A percentile compares a stretch with the other conserved stretches of the same genome.
Evolutionary conservation across 2,888 invertebrate genomes (phyloP).

Genomic region (Adelognathus sp.): DNA sequence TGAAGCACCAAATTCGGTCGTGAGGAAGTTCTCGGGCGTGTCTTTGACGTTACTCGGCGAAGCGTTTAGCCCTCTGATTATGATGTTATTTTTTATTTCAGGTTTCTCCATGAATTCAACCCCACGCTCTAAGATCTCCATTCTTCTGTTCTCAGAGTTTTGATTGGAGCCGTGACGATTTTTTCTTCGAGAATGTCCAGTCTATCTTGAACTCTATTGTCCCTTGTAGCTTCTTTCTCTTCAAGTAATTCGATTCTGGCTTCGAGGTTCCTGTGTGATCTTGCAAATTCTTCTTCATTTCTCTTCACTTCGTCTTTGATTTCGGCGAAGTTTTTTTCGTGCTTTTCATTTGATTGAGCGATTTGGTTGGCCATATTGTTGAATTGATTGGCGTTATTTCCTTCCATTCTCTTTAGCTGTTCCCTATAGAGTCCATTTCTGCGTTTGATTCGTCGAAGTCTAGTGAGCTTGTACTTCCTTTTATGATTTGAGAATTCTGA

Average conservation of each 20-base stretch:
- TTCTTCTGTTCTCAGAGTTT: neutral
- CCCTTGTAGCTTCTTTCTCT: neutral
- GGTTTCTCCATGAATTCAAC: neutral
- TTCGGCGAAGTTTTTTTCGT: neutral
- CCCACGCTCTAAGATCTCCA: slow-evolving; percentile 9
- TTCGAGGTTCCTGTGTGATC: neutral
- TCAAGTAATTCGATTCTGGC: neutral
- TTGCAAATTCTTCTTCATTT: slow-evolving; percentile 5
- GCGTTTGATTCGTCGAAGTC: neutral
- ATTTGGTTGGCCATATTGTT: neutral
- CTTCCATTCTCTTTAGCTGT: neutral
- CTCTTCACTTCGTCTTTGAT: neutral
- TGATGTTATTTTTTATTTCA: slow-evolving; percentile 9
- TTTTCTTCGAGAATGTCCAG: neutral
- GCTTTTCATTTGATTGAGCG: neutral
- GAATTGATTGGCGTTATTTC: neutral
- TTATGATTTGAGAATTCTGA: too few species aligned
- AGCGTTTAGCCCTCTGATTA: neutral
- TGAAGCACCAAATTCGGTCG: slow-evolving; percentile 53
- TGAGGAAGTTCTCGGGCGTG: neutral
- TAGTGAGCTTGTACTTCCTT: neutral
- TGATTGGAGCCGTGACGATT: neutral
- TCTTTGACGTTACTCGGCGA: neutral
- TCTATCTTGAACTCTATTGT: neutral
- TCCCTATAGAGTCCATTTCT: neutral